Conservation (phyloP, 2,113 vertebrate genomes). For the Sinosuthora webbiana region DNA sequence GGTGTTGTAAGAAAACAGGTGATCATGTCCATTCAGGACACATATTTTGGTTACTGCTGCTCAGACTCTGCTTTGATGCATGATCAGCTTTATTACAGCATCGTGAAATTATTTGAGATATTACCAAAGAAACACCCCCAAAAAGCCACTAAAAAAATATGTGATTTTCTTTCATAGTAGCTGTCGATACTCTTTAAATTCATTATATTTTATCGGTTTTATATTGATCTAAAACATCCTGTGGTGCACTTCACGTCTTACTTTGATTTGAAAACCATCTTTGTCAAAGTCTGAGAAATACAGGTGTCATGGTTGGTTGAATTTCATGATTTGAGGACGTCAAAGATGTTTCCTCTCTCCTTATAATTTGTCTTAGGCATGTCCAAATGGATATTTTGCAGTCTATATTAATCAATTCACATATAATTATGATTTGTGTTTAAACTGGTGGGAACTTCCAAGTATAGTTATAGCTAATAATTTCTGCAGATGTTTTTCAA, state of each 20-base stretch:
- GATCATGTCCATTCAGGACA: neutral
- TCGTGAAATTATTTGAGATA: neutral
- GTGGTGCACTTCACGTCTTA: neutral
- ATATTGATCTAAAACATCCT: neutral
- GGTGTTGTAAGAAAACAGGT: neutral
- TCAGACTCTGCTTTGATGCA: neutral
- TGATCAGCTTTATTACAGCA: neutral
- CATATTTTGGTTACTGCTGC: neutral
- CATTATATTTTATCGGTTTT: neutral
- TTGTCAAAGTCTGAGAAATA: neutral
- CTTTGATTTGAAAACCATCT: neutral
- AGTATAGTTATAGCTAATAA: neutral
- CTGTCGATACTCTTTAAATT: neutral
- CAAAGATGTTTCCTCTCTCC: neutral
- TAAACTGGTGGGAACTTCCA: neutral
- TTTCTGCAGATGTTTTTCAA: neutral
- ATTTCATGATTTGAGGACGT: neutral
- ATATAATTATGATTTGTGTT: fast-evolving
- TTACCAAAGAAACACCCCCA: neutral
- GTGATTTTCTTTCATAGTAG: neutral
- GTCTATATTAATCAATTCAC: neutral
- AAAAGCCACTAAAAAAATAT: neutral
- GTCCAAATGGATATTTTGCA: neutral
- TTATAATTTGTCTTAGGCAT: neutral
- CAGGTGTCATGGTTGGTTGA: neutral